Percentiles rank a stretch among this genome's conserved stretches.
Evolutionary conservation across 2,113 vertebrate genomes (phyloP).

Genomic region (Triplophysa dalaica): DNA sequence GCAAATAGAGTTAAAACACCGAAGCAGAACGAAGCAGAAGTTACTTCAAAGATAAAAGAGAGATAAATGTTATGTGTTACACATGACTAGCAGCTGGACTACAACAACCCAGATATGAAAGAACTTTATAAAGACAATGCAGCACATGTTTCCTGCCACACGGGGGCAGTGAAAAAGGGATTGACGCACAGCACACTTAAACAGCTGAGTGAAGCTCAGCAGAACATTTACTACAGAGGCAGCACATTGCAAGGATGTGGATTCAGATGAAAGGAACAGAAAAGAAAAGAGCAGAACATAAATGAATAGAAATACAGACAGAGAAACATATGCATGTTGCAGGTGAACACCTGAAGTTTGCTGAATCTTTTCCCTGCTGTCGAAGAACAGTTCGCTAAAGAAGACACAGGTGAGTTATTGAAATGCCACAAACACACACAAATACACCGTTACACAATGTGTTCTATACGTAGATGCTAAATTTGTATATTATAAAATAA

Average conservation of each 20-base stretch:
- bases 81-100: no score
- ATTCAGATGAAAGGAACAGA: not conserved
- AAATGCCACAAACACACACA: not conserved
- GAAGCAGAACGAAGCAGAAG: no score
- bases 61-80: no score
- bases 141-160: no score
- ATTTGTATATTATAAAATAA: not conserved
- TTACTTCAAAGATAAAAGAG: no score
- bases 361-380: not conserved
- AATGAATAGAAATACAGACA: not conserved
- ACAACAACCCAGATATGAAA: no score
- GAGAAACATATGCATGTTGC: not conserved
- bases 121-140: no score
- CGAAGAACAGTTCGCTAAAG: conserved; percentile 8
- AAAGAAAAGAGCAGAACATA: not conserved
- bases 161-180: not conserved
- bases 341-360: conserved; percentile 10
- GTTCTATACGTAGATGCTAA: not conserved
- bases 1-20: no score
- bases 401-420: conserved; percentile 23
- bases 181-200: not conserved
- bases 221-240: conserved; percentile 19
- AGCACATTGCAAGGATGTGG: conserved; percentile 9
- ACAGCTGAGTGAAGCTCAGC: conserved; percentile 24
- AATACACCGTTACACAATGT: not conserved